Evolutionary conservation across 2,888 invertebrate species (phyloP).

Genomic region (Eristalis pertinax): DNA sequence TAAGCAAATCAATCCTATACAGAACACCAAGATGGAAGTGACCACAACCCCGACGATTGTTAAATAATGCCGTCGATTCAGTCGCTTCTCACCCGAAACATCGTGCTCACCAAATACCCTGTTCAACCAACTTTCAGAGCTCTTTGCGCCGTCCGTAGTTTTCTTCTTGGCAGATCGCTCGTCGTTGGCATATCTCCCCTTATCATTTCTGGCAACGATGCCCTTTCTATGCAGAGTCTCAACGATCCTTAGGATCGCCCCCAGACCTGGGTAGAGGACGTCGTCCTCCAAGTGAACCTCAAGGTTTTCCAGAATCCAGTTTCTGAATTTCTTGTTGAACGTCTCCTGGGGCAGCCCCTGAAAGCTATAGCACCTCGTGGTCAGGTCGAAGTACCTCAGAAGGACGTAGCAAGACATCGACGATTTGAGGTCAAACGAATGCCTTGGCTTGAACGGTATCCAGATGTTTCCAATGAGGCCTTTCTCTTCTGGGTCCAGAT

Average conservation of each 20-base stretch:
- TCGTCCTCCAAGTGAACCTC: constrained; percentile 78
- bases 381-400: constrained; percentile 77
- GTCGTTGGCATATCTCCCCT: constrained; percentile 18
- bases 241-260: constrained; percentile 77
- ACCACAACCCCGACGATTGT: neutral
- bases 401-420: constrained; percentile 76
- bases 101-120: neutral
- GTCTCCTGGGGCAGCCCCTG: constrained; percentile 75
- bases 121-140: neutral
- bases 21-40: neutral
- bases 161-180: neutral
- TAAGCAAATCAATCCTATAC: neutral
- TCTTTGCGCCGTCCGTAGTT: constrained; percentile 15
- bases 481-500: constrained; percentile 75
- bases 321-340: constrained; percentile 77
- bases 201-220: neutral
- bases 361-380: constrained; percentile 78
- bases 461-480: constrained; percentile 78
- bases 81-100: neutral
- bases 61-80: neutral
- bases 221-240: constrained; percentile 73
- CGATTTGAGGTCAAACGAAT: constrained; percentile 77
- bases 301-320: constrained; percentile 78
- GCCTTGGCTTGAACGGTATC: constrained; percentile 78
- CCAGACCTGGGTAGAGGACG: constrained; percentile 79